These are phyloP conservation scores for Ictalurus punctatus DNA, from an alignment of 2,113 vertebrate species.

Conservation along the genomic window DNA sequence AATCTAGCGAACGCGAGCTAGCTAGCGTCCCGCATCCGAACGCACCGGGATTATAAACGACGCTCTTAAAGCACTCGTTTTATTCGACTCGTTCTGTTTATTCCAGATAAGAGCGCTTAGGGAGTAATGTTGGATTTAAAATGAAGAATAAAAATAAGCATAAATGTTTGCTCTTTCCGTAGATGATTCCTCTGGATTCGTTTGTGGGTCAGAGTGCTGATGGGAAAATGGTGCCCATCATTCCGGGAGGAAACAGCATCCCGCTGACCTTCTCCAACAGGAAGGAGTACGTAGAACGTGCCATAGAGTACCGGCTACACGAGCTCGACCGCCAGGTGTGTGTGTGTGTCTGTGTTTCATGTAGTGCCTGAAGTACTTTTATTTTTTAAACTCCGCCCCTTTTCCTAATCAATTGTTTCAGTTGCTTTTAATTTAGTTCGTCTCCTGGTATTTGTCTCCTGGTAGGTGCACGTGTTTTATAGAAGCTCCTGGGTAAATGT, in stretches of 20 bases:
- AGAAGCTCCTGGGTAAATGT: neutral
- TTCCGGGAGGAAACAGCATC: slow-evolving; percentile 76
- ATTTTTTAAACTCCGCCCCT: neutral
- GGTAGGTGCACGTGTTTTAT: neutral
- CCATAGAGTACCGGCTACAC: slow-evolving; percentile 76
- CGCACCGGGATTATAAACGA: too few relatives aligned
- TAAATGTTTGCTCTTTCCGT: neutral
- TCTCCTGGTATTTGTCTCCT: neutral
- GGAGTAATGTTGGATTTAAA: too few relatives aligned
- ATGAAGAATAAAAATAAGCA: neutral
- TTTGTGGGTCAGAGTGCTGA: slow-evolving; percentile 78
- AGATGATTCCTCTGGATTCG: slow-evolving; percentile 82
- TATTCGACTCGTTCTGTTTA: neutral
- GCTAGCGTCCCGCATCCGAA: too few relatives aligned
- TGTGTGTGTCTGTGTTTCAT: neutral
- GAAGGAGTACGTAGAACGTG: slow-evolving; percentile 77
- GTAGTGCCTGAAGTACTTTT: neutral
- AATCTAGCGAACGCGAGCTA: too few relatives aligned
- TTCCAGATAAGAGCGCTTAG: neutral
- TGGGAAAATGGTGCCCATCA: slow-evolving; percentile 76
- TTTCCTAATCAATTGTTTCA: neutral
- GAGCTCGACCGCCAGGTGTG: slow-evolving; percentile 78
- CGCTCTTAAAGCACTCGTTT: neutral
- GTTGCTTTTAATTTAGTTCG: neutral
- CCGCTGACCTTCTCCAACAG: slow-evolving; percentile 75